Evolutionary conservation across 2,888 invertebrate species (phyloP).

Genomic region (Clepsis dumicolana): DNA sequence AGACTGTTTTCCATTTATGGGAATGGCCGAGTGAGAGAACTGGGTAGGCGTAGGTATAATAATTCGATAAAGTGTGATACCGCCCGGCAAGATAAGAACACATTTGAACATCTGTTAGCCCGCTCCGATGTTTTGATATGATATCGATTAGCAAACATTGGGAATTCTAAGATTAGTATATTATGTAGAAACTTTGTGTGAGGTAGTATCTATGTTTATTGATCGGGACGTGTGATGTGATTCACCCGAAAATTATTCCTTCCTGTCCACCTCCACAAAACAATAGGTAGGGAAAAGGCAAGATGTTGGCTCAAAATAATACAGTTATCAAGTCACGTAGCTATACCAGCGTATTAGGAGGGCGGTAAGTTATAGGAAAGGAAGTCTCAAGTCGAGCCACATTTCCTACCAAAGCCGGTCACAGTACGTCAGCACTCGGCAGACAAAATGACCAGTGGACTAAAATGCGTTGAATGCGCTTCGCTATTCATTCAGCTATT

Average conservation of each 20-base stretch:
- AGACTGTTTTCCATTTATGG: not conserved
- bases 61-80: not conserved
- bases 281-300: not conserved
- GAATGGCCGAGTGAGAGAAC: not conserved
- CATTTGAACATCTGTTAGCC: not conserved
- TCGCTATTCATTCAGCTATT: constrained; percentile 24
- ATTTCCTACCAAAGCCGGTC: constrained; percentile 1
- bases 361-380: constrained; percentile 20
- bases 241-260: constrained; percentile 27
- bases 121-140: not conserved
- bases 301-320: constrained; percentile 24
- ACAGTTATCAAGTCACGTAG: constrained; percentile 22
- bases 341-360: constrained; percentile 17
- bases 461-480: constrained; percentile 3
- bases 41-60: no score
- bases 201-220: constrained; percentile 9
- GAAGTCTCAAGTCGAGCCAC: constrained; percentile 12
- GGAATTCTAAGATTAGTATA: constrained; percentile 4
- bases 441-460: not conserved
- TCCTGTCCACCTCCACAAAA: constrained; percentile 28
- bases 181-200: not conserved
- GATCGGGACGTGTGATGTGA: constrained; percentile 29
- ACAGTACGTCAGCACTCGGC: constrained; percentile 12
- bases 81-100: not conserved
- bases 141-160: constrained; percentile 2